Base-by-base conservation (phyloP, 2,888 invertebrate genomes). In the Toxonevra muliebris region DNA sequence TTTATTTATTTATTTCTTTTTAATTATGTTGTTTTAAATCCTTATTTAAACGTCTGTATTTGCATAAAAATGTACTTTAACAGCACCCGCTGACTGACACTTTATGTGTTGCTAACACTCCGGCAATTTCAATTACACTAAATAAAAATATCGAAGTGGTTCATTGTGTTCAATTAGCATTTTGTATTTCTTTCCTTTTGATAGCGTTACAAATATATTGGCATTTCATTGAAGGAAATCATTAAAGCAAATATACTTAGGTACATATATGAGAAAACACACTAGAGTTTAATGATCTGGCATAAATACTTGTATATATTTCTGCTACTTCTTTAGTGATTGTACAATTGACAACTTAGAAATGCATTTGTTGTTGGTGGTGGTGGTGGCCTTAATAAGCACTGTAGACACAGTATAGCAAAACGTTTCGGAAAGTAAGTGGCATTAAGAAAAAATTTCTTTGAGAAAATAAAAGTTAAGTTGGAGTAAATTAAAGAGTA, bases 201-300 rank as follows among this genome's bases (percentile, higher is more conserved):
- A 30, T 30, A 30, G 30, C 7, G 30, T 30, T 30, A 4, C 7
- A n/a, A n/a, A 7, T 30, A 7, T 7, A 30, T 30, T 30, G 30
- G 30, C 30, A 30, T 30, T 30, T 30, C 30, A 30, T 30, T 30
- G 30, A 30, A 30, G 30, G 30, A 30, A 30, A 30, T 7, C 30
- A 30, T 30, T 30, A 30, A 30, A 30, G 30, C 30, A 30, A 30
- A 30, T 7, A 7, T 30, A 30, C 2, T 7, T 30, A 30, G 2
- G 30, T 30, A 30, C 30, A 4, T 7, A 30, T 30, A 30, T 4
- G 30, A 30, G 30, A 30, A 30, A 30, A 30, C 7, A 8, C 2
- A 58, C 53, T 13, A 71, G 65, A 71, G 71, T 71, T 69, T 57
- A 69, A 66, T 71, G 68, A 66, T 66, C 69, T 69, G 65, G 65